Conservation (phyloP, 2,113 vertebrate genomes). For the Engraulis encrasicolus region DNA sequence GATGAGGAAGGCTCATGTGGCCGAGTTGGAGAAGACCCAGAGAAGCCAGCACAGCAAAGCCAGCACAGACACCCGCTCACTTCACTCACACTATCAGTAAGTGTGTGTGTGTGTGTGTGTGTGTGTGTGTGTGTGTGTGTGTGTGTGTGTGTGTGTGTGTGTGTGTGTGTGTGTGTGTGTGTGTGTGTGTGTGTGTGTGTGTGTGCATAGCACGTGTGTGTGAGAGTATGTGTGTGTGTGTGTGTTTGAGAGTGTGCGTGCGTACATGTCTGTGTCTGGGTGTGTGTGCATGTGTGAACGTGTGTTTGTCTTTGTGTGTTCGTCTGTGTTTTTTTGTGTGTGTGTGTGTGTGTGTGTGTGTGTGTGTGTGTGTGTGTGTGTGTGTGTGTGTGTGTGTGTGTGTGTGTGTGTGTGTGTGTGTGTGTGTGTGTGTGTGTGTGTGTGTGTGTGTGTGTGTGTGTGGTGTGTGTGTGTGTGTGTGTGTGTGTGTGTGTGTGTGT, state of each 20-base stretch:
- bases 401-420: not conserved
- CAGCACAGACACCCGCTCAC: slow-evolving; percentile 80
- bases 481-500: not conserved
- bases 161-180: not conserved
- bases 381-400: not conserved
- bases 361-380: not conserved
- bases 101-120: slow-evolving; percentile 45
- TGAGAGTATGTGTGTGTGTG: slow-evolving; percentile 18
- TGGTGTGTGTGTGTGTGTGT: not conserved
- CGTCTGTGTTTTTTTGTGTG: not conserved
- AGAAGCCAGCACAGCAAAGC: slow-evolving; percentile 82
- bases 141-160: not conserved
- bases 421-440: slow-evolving; percentile 3
- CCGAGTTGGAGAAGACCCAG: slow-evolving; percentile 87
- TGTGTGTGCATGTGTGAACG: slow-evolving; percentile 76
- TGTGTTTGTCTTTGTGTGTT: slow-evolving; percentile 51
- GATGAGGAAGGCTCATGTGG: slow-evolving; percentile 89
- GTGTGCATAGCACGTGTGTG: not conserved
- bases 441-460: not conserved
- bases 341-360: slow-evolving; percentile 7
- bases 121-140: not conserved
- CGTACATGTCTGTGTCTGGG: not conserved
- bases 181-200: not conserved
- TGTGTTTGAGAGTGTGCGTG: not conserved
- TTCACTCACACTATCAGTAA: slow-evolving; percentile 85